These are phyloP conservation scores for Drosophila murphyi DNA, from an alignment of 1,140 invertebrate genomes.

Conservation along the genomic window DNA sequence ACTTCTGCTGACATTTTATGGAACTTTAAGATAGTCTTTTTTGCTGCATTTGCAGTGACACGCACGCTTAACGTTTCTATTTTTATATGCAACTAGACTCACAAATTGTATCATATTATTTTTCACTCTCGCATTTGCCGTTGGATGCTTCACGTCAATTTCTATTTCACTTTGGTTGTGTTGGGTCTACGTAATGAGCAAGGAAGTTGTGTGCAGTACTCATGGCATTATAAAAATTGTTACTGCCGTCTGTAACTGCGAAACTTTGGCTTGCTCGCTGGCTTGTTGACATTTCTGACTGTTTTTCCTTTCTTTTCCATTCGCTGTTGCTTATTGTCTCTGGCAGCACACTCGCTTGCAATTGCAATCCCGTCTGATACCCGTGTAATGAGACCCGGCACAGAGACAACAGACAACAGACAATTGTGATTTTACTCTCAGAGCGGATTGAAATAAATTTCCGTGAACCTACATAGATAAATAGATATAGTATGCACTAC, in stretches of 20 bases:
- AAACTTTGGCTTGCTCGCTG: slow-evolving; percentile 30
- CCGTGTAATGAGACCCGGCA: slow-evolving; percentile 52
- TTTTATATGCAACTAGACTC: slow-evolving; percentile 26
- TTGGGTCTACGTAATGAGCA: slow-evolving; percentile 56
- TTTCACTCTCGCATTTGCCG: slow-evolving; percentile 31
- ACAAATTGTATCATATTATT: slow-evolving; percentile 49
- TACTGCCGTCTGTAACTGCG: slow-evolving; percentile 31
- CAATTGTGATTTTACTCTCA: slow-evolving; percentile 38
- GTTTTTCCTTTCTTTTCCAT: slow-evolving; percentile 42
- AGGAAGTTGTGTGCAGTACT: slow-evolving; percentile 48
- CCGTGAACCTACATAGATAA: slow-evolving; percentile 17
- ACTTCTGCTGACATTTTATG: not conserved
- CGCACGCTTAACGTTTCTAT: slow-evolving; percentile 41
- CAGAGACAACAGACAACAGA: slow-evolving; percentile 25
- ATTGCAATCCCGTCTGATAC: slow-evolving; percentile 59
- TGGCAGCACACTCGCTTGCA: slow-evolving; percentile 14
- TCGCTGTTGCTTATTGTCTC: slow-evolving; percentile 48
- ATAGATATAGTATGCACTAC: slow-evolving; percentile 10
- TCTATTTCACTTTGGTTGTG: slow-evolving; percentile 48
- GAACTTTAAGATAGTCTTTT: slow-evolving; percentile 6
- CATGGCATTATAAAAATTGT: slow-evolving; percentile 37
- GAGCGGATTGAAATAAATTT: slow-evolving; percentile 54
- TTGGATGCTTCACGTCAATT: slow-evolving; percentile 32
- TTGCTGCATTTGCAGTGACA: slow-evolving; percentile 12
- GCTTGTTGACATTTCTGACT: slow-evolving; percentile 54